These are phyloP conservation scores for Cotesia vestalis DNA, from an alignment of 1,140 invertebrate genomes.

Conservation along the genomic window DNA sequence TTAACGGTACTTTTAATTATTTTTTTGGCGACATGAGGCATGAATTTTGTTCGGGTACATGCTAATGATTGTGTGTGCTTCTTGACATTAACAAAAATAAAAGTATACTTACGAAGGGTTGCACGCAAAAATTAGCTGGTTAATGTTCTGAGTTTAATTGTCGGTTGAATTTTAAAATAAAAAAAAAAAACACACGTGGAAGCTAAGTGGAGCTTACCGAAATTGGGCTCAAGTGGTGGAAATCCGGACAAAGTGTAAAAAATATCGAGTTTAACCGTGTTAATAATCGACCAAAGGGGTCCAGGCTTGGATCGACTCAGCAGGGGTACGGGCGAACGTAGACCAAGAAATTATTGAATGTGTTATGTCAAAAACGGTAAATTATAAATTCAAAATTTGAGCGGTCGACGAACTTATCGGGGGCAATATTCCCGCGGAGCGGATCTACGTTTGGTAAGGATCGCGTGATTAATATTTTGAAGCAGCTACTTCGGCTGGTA, in stretches of 20 bases:
- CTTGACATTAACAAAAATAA: too few species aligned
- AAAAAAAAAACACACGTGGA: background rate
- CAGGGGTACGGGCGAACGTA: background rate
- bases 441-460: background rate
- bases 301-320: background rate
- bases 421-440: background rate
- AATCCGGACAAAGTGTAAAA: background rate
- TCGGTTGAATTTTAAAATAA: background rate
- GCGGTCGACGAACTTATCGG: conserved; percentile 8
- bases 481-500: too few species aligned
- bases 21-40: too few species aligned
- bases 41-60: too few species aligned
- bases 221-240: background rate
- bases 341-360: background rate
- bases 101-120: background rate
- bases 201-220: background rate
- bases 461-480: too few species aligned
- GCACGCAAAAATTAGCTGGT: background rate
- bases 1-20: too few species aligned
- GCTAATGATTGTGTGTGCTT: too few species aligned
- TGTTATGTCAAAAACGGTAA: background rate
- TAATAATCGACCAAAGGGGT: background rate
- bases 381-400: conserved; percentile 18
- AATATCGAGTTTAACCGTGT: conserved; percentile 6
- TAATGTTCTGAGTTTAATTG: background rate